Percentiles rank a stretch among this genome's conserved stretches.
These are phyloP conservation scores for Perca fluviatilis DNA, from an alignment of 2,113 vertebrate genomes.

Conservation along the genomic window DNA sequence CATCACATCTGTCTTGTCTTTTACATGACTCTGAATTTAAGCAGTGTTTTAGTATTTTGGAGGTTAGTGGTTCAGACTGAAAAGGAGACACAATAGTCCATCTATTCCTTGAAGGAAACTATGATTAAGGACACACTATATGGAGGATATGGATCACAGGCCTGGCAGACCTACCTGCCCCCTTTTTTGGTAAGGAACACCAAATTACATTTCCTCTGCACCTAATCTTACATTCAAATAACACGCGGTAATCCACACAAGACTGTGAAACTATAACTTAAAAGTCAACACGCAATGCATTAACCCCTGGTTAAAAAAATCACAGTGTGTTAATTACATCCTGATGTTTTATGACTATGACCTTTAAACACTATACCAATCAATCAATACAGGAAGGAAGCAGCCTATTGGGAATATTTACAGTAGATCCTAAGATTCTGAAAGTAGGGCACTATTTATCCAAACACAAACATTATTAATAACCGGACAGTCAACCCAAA, in stretches of 20 bases:
- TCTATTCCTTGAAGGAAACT: slow-evolving; percentile 50
- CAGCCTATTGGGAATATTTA: slow-evolving; percentile 86
- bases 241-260: slow-evolving; percentile 43
- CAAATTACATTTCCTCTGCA: slow-evolving; percentile 30
- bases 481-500: slow-evolving; percentile 84
- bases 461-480: slow-evolving; percentile 86
- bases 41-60: slow-evolving; percentile 66
- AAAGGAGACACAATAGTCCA: slow-evolving; percentile 53
- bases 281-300: slow-evolving; percentile 73
- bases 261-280: slow-evolving; percentile 50
- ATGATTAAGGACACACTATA: slow-evolving; percentile 47
- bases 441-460: slow-evolving; percentile 88
- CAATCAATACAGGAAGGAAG: slow-evolving; percentile 81
- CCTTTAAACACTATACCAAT: slow-evolving; percentile 86
- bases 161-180: slow-evolving; percentile 23
- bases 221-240: slow-evolving; percentile 58
- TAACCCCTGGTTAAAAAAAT: slow-evolving; percentile 81
- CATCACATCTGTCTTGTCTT: slow-evolving; percentile 60
- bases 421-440: slow-evolving; percentile 77
- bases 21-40: slow-evolving; percentile 52
- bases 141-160: slow-evolving; percentile 42
- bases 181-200: slow-evolving; percentile 29
- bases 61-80: slow-evolving; percentile 45
- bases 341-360: slow-evolving; percentile 87
- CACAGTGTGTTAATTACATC: slow-evolving; percentile 81